phyloP scores from a whole-genome alignment of 2,797 vertebrate genomes.

The Sus cebifrons region DNA sequence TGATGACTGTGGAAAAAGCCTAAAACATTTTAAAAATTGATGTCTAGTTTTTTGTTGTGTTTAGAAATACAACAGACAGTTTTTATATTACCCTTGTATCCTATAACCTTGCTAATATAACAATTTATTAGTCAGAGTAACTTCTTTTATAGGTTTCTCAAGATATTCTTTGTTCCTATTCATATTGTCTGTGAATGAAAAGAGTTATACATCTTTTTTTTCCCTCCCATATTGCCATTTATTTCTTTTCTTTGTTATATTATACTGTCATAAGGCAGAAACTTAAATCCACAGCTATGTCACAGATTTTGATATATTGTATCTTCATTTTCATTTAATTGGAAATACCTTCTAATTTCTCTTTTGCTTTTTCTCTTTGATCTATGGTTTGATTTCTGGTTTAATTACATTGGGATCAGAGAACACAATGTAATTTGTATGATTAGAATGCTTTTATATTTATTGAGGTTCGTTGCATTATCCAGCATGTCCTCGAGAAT shows the following conservation, averaged over 20 bases:
- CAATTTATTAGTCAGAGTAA: constrained; percentile 5
- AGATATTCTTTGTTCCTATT: background rate
- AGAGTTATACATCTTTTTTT: background rate
- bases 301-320: background rate
- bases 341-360: constrained; percentile 12
- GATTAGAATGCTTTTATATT: constrained; percentile 1
- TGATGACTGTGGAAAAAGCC: no score
- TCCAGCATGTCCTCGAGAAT: background rate
- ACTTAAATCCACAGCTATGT: background rate
- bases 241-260: background rate
- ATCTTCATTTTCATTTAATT: background rate
- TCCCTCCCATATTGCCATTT: background rate
- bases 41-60: background rate
- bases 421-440: background rate
- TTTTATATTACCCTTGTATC: background rate
- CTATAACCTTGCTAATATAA: constrained; percentile 5
- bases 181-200: background rate
- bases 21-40: background rate
- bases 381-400: background rate
- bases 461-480: background rate
- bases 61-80: background rate
- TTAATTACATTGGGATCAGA: no score
- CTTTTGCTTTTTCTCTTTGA: background rate
- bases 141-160: background rate
- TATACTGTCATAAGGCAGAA: background rate